These are phyloP conservation scores for Drosophila parvula DNA, from an alignment of 1,140 invertebrate species.

Conservation along the genomic window DNA sequence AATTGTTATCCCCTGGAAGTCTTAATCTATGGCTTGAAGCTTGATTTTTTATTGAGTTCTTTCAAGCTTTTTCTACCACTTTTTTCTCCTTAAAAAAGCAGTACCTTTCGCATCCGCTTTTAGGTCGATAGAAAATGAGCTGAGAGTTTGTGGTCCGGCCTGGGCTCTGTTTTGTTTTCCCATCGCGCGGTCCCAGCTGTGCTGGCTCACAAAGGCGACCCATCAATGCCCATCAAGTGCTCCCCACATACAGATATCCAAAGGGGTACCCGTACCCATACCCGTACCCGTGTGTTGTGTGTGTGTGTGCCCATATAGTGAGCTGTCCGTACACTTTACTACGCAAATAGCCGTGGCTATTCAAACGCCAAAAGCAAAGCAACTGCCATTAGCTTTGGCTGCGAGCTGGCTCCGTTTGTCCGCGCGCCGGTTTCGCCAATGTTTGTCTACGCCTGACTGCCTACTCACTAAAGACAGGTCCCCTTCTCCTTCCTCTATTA, in stretches of 20 bases:
- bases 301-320: conserved; percentile 22
- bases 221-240: conserved; percentile 47
- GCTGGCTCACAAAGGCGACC: conserved; percentile 34
- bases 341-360: conserved; percentile 72
- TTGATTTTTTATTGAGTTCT: background rate
- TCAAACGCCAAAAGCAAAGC: conserved; percentile 69
- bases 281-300: no score
- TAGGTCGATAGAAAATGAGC: conserved; percentile 2
- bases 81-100: background rate
- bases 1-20: background rate
- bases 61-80: background rate
- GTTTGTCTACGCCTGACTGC: conserved; percentile 68
- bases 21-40: background rate
- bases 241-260: conserved; percentile 10
- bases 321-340: conserved; percentile 71
- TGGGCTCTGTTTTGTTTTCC: conserved; percentile 26
- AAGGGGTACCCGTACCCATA: no score
- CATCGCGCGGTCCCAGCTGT: conserved; percentile 31
- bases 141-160: conserved; percentile 4
- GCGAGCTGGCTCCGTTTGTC: conserved; percentile 26
- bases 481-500: conserved; percentile 55
- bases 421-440: conserved; percentile 52
- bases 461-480: conserved; percentile 53
- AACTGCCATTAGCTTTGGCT: conserved; percentile 70
- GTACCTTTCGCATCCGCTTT: background rate